Percentiles rank a stretch among this genome's conserved stretches.
Evolutionary conservation across 1,140 invertebrate species (phyloP).

Genomic region (Nasonia giraulti): DNA sequence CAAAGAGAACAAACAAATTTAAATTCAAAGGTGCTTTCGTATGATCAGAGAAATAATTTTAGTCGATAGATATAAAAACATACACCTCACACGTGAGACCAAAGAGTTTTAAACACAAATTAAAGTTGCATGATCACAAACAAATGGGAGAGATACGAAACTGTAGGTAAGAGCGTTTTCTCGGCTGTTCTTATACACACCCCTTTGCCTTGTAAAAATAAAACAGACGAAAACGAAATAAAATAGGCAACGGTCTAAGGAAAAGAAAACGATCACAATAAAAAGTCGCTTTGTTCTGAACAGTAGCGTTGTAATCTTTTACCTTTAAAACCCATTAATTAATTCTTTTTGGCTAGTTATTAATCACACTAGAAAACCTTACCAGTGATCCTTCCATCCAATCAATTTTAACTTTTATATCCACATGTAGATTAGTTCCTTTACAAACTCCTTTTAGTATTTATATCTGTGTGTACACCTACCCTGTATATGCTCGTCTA

Average conservation of each 20-base stretch:
- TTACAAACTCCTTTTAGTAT: slow-evolving; percentile 14
- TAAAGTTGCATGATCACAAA: slow-evolving; percentile 1
- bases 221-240: not conserved
- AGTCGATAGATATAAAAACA: slow-evolving; percentile 17
- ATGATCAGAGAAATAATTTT: slow-evolving; percentile 27
- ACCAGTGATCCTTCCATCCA: not conserved
- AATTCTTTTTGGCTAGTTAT: not conserved
- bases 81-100: not conserved
- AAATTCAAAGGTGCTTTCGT: slow-evolving; percentile 6
- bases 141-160: not conserved
- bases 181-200: not conserved
- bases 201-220: slow-evolving; percentile 21
- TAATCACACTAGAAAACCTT: not conserved
- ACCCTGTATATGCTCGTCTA: slow-evolving; percentile 21
- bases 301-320: slow-evolving; percentile 8
- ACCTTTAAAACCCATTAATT: not conserved
- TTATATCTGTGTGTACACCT: too few species aligned
- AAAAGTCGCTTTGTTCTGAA: slow-evolving; percentile 21
- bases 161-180: not conserved
- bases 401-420: not conserved
- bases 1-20: not conserved
- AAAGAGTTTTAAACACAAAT: not conserved
- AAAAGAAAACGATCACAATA: not conserved
- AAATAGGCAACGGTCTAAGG: not conserved
- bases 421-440: too few species aligned